A percentile compares a stretch with the other conserved stretches of the same genome.
phyloP scores from a whole-genome alignment of 2,888 invertebrate genomes.

The Fabriciana adippe region DNA sequence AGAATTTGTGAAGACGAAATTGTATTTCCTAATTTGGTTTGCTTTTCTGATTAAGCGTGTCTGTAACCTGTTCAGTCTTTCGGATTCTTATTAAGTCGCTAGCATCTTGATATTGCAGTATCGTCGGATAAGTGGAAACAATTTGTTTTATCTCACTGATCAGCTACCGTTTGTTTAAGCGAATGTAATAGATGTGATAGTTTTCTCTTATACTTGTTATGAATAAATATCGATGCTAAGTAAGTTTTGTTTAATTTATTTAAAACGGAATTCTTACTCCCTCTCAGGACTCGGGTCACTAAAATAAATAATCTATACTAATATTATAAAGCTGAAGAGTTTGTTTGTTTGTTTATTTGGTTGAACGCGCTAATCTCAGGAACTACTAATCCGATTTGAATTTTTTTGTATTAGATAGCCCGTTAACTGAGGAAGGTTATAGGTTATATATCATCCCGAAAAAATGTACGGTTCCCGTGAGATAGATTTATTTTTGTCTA shows the following conservation, averaged over 20 bases:
- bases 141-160: conserved; percentile 56
- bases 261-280: background rate
- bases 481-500: too few relatives aligned
- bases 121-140: conserved; percentile 41
- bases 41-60: conserved; percentile 59
- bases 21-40: conserved; percentile 47
- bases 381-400: too few relatives aligned
- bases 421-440: too few relatives aligned
- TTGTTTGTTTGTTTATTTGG: too few relatives aligned
- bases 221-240: conserved; percentile 1
- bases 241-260: background rate
- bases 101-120: conserved; percentile 43
- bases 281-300: too few relatives aligned
- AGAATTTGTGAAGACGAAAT: conserved; percentile 26
- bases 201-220: conserved; percentile 9
- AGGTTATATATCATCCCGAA: too few relatives aligned
- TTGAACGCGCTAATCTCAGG: too few relatives aligned
- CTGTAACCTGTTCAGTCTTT: conserved; percentile 66
- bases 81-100: conserved; percentile 58
- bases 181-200: conserved; percentile 20
- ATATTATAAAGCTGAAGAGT: too few relatives aligned
- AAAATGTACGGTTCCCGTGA: too few relatives aligned
- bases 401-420: too few relatives aligned
- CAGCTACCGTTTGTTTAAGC: conserved; percentile 33
- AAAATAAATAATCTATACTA: too few relatives aligned